Base-by-base conservation (phyloP, 2,797 vertebrate genomes). In the Oophaga sylvatica region DNA sequence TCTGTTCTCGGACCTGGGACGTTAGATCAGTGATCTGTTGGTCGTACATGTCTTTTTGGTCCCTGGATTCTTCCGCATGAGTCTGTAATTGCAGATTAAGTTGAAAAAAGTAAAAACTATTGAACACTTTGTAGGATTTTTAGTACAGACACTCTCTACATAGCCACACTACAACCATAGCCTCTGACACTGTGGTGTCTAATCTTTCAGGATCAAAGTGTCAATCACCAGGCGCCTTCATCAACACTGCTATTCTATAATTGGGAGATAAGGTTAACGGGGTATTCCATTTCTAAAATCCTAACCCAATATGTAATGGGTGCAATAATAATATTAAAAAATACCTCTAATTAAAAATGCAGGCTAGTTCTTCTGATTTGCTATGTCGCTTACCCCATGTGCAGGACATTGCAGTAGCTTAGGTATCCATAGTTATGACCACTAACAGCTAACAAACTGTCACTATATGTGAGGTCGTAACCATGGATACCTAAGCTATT, bases 11-110 rank as follows among this genome's bases (percentile, higher is more conserved):
- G n/a, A 67, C 59, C 22, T 87, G 88, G 41, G 19, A 35, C 29
- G 13, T 83, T 48, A 89, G 68, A 15, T 89, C 67, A 88, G 90
- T 57, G 6, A 93, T 91, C 79, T 84, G 78, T 48, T 73, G 90
- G 16, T 92, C 90, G 45, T 92, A 92, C 31, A 41, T 75, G 84
- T 92, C 92, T 26, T 87, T 73, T 29, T 45, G 62, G 20, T 83
- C 35, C 2, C 7, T 81, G 12, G 82, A 73, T 59, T 86, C 83
- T 59, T 75, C 85, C 45, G 11, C 80, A 77, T 87, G 87, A 16
- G 29, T 81, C 83, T 89, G 83, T 22, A 77, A 84, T 8, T 65
- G 12, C 41, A 31, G 80, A 41, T 26, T 31, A 31, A 9, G 63
- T 70, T 19, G 17, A 48, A n/a, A 75, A 48, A 45, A 22, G 68